Conservation (phyloP, 2,888 invertebrate genomes). For the Drosophila planitibia region DNA sequence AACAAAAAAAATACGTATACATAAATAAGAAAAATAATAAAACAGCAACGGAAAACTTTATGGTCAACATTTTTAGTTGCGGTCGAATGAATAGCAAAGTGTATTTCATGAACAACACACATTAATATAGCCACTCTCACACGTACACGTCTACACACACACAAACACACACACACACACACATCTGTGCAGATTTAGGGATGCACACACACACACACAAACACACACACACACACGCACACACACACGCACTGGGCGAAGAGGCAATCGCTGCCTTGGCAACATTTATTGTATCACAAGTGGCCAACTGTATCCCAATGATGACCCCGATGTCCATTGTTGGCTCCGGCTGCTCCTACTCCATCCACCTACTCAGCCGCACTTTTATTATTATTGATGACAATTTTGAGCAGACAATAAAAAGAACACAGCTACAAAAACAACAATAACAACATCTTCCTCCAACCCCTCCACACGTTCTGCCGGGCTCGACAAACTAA, state of each 20-base stretch:
- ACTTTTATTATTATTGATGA: conserved; percentile 82
- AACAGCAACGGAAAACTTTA: conserved; percentile 67
- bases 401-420: conserved; percentile 81
- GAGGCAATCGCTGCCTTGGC: conserved; percentile 50
- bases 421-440: conserved; percentile 45
- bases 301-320: conserved; percentile 62
- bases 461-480: conserved; percentile 9
- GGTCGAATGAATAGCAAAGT: conserved; percentile 79
- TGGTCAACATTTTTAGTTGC: conserved; percentile 81
- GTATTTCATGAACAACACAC: conserved; percentile 70
- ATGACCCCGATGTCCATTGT: conserved; percentile 56
- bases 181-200: conserved; percentile 3
- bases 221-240: background rate
- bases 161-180: background rate
- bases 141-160: conserved; percentile 25
- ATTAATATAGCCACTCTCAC: conserved; percentile 54
- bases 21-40: conserved; percentile 68
- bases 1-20: conserved; percentile 50
- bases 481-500: conserved; percentile 27
- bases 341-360: conserved; percentile 14
- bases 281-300: conserved; percentile 77
- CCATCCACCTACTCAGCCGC: conserved; percentile 37
- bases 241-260: conserved; percentile 4
- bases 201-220: background rate
- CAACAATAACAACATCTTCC: conserved; percentile 27